These are phyloP conservation scores for Phyto melanocephala DNA, from an alignment of 2,888 invertebrate species.

Conservation along the genomic window DNA sequence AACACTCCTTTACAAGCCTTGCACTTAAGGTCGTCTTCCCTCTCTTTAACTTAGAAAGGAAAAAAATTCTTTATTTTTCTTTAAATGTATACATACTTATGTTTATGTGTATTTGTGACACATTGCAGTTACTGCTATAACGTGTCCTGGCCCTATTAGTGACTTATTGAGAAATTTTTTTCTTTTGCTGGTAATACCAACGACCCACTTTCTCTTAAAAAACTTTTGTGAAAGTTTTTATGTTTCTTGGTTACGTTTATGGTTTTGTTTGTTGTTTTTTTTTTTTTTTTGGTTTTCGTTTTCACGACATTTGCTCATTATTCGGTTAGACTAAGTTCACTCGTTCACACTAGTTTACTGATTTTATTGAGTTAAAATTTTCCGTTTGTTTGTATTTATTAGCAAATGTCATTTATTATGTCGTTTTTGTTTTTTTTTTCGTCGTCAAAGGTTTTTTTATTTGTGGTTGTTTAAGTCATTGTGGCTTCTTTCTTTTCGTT, in stretches of 20 bases:
- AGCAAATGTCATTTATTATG: neutral
- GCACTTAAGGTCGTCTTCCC: neutral
- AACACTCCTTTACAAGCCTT: neutral
- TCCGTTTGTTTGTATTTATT: neutral
- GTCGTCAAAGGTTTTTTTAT: neutral
- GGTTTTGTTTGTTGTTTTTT: neutral
- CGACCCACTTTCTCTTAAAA: slow-evolving; percentile 14
- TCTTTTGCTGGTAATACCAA: neutral
- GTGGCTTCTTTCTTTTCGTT: neutral
- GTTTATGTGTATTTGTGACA: slow-evolving; percentile 23
- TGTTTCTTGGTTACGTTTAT: neutral
- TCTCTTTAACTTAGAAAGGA: neutral
- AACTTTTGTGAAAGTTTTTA: neutral
- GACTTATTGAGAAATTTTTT: neutral
- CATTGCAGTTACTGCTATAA: slow-evolving; percentile 49
- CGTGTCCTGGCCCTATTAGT: slow-evolving; percentile 52
- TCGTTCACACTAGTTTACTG: neutral
- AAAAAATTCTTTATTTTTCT: slow-evolving; percentile 25
- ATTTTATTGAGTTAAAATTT: neutral
- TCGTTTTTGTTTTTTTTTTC: neutral
- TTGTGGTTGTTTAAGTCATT: neutral
- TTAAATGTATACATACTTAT: slow-evolving; percentile 6
- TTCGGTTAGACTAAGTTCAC: neutral
- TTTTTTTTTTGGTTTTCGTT: neutral
- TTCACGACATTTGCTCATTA: slow-evolving; percentile 29